phyloP scores from a whole-genome alignment of 2,888 invertebrate species.

The Polymixis lichenea region DNA sequence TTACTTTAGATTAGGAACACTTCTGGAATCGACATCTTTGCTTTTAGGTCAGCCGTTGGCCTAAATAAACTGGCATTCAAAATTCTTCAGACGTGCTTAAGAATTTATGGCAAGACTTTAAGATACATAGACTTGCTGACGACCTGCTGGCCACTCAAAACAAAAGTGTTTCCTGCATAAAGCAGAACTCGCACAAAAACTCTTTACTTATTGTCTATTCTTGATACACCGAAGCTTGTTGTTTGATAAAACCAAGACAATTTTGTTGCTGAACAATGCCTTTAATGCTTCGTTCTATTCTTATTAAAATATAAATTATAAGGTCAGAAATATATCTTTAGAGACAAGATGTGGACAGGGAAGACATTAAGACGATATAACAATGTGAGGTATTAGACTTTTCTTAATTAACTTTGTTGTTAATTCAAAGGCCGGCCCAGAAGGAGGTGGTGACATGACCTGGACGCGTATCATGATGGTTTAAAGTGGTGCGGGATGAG shows the following conservation, averaged over 20 bases:
- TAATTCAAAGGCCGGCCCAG: no score
- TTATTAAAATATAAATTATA: background rate
- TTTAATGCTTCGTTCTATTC: background rate
- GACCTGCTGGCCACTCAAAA: background rate
- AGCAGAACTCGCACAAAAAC: background rate
- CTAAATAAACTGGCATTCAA: conserved; percentile 24
- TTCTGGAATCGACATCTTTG: background rate
- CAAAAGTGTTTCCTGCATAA: background rate
- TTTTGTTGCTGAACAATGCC: background rate
- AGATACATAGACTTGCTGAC: conserved; percentile 18
- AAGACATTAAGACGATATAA: background rate
- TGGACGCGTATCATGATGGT: no score
- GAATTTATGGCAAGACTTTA: conserved; percentile 28
- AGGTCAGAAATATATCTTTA: background rate
- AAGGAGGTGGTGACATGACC: no score
- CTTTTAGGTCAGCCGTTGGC: conserved; percentile 24
- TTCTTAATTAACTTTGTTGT: background rate
- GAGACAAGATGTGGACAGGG: background rate
- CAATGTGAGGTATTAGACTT: background rate
- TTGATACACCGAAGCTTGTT: no score
- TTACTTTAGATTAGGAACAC: background rate
- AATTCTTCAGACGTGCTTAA: conserved; percentile 22
- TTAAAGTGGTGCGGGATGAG: no score
- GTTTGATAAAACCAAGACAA: background rate
- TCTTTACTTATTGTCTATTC: background rate